Conservation (phyloP, 2,888 invertebrate genomes). For the Mimas tiliae region DNA sequence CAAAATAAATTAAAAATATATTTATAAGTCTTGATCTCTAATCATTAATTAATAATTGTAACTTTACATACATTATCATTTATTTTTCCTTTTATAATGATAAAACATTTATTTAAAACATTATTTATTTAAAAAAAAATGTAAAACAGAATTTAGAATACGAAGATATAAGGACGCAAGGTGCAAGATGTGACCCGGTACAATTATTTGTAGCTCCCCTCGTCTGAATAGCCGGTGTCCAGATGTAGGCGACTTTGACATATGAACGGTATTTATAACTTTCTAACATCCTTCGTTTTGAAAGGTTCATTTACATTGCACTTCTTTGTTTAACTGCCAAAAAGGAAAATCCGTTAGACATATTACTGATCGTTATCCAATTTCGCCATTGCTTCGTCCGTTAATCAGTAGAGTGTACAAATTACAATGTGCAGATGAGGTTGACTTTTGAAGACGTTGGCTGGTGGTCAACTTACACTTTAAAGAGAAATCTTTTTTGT, state of each 20-base stretch:
- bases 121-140: no score
- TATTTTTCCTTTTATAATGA: no score
- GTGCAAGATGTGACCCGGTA: slow-evolving; percentile 49
- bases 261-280: slow-evolving; percentile 81
- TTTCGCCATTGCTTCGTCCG: not conserved
- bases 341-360: not conserved
- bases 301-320: slow-evolving; percentile 45
- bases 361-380: not conserved
- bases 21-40: no score
- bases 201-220: slow-evolving; percentile 67
- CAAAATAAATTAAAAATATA: no score
- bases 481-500: no score
- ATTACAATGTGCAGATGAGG: no score
- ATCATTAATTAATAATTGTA: no score
- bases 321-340: slow-evolving; percentile 33
- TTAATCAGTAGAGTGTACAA: no score
- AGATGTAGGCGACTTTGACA: slow-evolving; percentile 84
- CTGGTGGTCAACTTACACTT: no score
- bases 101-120: no score
- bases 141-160: slow-evolving; percentile 2
- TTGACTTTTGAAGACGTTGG: no score
- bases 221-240: slow-evolving; percentile 77
- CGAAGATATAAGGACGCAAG: slow-evolving; percentile 23
- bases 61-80: no score
- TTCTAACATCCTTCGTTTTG: slow-evolving; percentile 61